Base-by-base conservation (phyloP, 2,113 vertebrate species). In the Labrus mixtus region DNA sequence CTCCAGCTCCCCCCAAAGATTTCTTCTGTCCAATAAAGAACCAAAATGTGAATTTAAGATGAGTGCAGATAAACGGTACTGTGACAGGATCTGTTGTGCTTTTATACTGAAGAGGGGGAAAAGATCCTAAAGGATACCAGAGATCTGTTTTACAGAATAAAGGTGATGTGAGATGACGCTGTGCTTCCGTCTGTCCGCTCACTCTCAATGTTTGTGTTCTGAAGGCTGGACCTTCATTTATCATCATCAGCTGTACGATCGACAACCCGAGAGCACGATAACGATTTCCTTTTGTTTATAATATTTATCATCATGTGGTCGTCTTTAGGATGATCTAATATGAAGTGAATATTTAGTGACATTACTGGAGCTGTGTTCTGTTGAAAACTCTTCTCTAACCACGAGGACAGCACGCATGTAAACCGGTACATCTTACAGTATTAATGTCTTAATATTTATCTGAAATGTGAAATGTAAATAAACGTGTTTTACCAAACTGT, bases 171-270 rank as follows among this genome's bases (percentile, higher is more conserved):
- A n/a, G n/a, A n/a, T n/a, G n/a, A n/a, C n/a, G 25, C 36, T 2
- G 77, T 9, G 74, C 79, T 69, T 68, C 69, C 0, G 56, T 64
- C 33, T 45, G 45, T 25, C 10, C 3, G 19, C 0, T 41, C 29
- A 3, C 19, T 57, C 29, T 46, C 61, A 25, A 58, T 63, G 20
- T 39, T 48, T 0, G 13, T 9, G n/a, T 22, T 36, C 72, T 79
- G 73, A 73, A 85, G 87, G 87, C 89, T 58, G 89, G 86, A 79
- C 78, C 89, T 87, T 88, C 37, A 0, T 29, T 3, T 53, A 62
- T 17, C n/a, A 10, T 58, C 25, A 63, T 3, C n/a, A 37, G 20
- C 41, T 54, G 12, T 63, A 29, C 57, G 33, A 72, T 43, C 55
- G 50, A 70, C 20, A 46, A 22, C 39, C 3, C 22, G 64, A 3